Conservation (phyloP, 2,888 invertebrate genomes). For the Hypolimnas misippus region DNA sequence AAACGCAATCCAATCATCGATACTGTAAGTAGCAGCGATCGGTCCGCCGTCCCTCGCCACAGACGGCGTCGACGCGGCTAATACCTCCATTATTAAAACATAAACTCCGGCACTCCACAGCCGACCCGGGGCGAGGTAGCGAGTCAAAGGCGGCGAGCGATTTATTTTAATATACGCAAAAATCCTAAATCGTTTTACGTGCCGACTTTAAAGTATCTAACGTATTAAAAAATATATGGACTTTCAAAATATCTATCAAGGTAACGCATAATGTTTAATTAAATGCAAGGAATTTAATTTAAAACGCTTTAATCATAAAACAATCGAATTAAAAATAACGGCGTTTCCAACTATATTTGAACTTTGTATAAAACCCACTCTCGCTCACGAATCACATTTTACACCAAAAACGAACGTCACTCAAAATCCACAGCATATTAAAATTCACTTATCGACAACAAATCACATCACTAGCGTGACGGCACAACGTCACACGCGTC, state of each 20-base stretch:
- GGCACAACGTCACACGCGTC: constrained; percentile 45
- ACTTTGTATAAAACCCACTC: background rate
- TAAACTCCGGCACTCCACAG: constrained; percentile 50
- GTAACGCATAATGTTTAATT: background rate
- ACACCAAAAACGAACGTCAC: constrained; percentile 16
- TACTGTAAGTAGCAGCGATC: constrained; percentile 30
- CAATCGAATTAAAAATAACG: background rate
- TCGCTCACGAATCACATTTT: constrained; percentile 22
- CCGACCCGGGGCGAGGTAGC: constrained; percentile 24
- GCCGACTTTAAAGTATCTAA: too few species aligned
- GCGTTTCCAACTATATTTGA: background rate
- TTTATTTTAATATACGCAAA: constrained; percentile 4
- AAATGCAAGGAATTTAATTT: background rate
- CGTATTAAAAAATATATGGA: too few species aligned
- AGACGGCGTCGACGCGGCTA: constrained; percentile 52
- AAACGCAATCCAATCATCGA: constrained; percentile 15
- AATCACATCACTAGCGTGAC: constrained; percentile 60
- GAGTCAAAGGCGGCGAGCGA: constrained; percentile 31
- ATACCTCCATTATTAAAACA: constrained; percentile 70
- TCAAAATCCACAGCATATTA: constrained; percentile 9
- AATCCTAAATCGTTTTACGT: background rate
- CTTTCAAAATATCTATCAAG: background rate
- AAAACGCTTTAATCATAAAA: background rate
- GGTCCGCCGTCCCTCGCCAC: constrained; percentile 40
- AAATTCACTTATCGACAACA: constrained; percentile 40